Evolutionary conservation across 2,113 vertebrate genomes (phyloP).

Genomic region (Varanus komodoensis): DNA sequence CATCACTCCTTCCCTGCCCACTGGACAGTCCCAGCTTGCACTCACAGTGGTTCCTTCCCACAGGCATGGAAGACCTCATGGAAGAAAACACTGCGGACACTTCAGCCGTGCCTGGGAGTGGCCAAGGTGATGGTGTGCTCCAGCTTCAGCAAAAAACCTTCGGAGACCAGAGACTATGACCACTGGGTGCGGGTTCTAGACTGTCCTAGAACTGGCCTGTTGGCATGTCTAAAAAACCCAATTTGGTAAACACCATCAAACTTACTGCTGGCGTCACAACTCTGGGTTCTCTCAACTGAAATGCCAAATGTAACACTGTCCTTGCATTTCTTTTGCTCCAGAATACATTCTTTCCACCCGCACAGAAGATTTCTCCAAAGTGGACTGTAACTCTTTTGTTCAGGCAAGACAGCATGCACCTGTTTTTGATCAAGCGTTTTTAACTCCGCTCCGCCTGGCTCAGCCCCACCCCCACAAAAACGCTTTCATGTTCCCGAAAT

Average conservation of each 20-base stretch:
- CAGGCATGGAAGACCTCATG: no score
- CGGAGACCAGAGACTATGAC: no score
- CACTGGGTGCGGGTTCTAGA: no score
- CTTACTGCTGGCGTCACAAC: background rate
- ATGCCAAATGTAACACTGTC: background rate
- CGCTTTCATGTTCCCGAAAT: constrained; percentile 47
- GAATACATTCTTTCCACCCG: background rate
- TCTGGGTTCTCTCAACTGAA: background rate
- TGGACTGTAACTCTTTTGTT: constrained; percentile 27
- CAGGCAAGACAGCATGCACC: constrained; percentile 13
- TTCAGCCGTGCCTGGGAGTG: no score
- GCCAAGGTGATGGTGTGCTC: no score
- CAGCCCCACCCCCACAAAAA: constrained; percentile 19
- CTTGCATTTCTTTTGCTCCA: background rate
- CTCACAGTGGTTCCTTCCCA: no score
- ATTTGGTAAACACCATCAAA: background rate
- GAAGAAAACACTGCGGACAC: no score
- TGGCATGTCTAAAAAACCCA: background rate
- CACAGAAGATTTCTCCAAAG: constrained; percentile 30
- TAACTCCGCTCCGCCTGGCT: constrained; percentile 50
- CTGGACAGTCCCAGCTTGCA: no score
- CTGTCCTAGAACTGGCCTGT: no score
- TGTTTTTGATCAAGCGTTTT: constrained; percentile 62
- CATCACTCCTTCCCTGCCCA: no score
- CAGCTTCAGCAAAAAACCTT: no score